Evolutionary conservation across 2,888 invertebrate species (phyloP), one percentile per base, ranked within the genome.

Genomic region (Conchocele bisecta): DNA sequence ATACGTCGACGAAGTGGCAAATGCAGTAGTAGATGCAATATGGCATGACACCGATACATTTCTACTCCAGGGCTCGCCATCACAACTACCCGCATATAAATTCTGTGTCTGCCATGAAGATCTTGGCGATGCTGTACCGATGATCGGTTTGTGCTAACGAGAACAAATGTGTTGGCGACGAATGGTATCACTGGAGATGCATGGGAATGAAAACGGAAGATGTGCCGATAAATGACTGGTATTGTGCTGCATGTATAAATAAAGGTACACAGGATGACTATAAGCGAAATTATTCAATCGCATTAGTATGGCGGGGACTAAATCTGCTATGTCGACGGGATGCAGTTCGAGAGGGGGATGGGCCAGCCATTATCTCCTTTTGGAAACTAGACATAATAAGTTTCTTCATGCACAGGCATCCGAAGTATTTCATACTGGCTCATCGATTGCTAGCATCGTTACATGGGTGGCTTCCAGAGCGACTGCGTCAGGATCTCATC

Each of bases 131-230:
- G 51, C 68, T 17, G 66, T 42, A 31, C 61, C 61, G 0, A 76
- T 74, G 76, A 71, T 79, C 29, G 66, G 79, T 4, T n/a, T 79
- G 79, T 39, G 28, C 48, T 17, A 37, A n/a, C 54, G 11, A 60
- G 17, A 9, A 26, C 3, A 24, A 29, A 20, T 75, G 79, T 58
- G 22, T 20, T 7, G 29, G 39, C 15, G 37, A 53, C 29, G 75
- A 72, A 56, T 79, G 75, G 75, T 75, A 75, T 24, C 68, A 76
- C 37, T 48, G 59, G 50, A 15, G n/a, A 2, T 76, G 76, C 39
- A 1, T 76, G 20, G 69, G 58, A 29, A 46, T 76, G 4, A 22
- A 59, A 28, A 54, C 56, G 0, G 48, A 58, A 2, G 46, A 56
- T 13, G 24, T 69, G 50, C 63, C 65, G 6, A 65, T 46, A 20